Evolutionary conservation across 2,797 vertebrate genomes (phyloP), one percentile per base, ranked within the genome.

Genomic region (Eidolon dupreanum): DNA sequence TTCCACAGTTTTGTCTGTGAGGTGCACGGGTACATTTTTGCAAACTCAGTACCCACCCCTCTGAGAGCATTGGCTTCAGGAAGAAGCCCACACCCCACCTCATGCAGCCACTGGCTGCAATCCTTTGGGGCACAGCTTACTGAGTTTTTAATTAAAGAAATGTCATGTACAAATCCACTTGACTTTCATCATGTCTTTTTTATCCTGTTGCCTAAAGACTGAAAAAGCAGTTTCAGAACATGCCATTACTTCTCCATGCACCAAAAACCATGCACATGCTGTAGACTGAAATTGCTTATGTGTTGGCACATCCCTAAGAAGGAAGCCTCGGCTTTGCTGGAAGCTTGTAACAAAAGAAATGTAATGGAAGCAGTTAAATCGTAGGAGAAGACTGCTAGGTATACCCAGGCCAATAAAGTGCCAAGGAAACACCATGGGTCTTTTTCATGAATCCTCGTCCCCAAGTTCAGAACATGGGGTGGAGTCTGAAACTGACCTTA

Each of bases 181-280:
- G 94, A 1, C 19, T 96, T 97, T 86, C 51, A 68, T 59, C 1
- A 51, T 41, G 75, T 96, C 93, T 96, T 63, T 89, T 88, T 73
- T 92, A 43, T 59, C 94, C n/a, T 71, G 85, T 78, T 96, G 86
- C 90, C 68, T 88, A 95, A 97, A 97, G 85, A 73, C 77, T 75
- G 75, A 75, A 0, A 38, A 93, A 87, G 96, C 94, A 88, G 36
- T 84, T 93, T 91, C 92, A 88, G 88, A 93, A 88, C 70, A 74
- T 73, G 82, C 85, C n/a, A n/a, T 57, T 59, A 43, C 51, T 70
- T 55, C 61, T 96, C 75, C 74, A 86, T 77, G 59, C 95, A 46
- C 59, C 96, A 83, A 1, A 3, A 93, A 89, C 87, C 97, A 92
- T 94, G 95, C 96, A 77, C 96, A 95, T 98, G 97, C 90, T 96